Evolutionary conservation across 2,888 invertebrate species (phyloP), one percentile per base, ranked within the genome.

Genomic region (Coronaproctus castanopsis): DNA sequence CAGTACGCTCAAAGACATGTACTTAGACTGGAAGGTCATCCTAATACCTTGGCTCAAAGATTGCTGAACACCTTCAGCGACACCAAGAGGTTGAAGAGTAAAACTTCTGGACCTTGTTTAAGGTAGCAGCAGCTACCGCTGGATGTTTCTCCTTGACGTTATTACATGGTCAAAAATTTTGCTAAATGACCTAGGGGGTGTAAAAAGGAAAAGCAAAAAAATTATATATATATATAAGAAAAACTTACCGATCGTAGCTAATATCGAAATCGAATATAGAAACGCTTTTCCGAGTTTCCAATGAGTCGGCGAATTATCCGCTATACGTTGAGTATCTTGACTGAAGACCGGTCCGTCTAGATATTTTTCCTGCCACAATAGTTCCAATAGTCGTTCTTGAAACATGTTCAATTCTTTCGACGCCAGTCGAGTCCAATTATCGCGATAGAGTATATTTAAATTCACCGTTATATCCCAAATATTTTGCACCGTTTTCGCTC

Each of bases 281-380:
- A 95, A 93, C 58, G 93, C 89, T 68, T 85, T 81, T 59, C 88
- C 87, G 71, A 88, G 83, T 71, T 85, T 87, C 88, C 88, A 89
- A 50, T 55, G 56, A 48, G 62, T 55, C 70, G 67, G 69, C 68
- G 67, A 69, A 20, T 54, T 24, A 20, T 61, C 59, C 70, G 67
- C 69, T 67, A 67, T 70, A 68, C 64, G 67, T 66, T 63, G 53
- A 19, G 61, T 52, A 10, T 58, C 63, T 20, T 60, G 59, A 50
- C 58, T 74, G 72, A 78, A 74, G 70, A 76, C 61, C 68, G 67
- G 74, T 77, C 70, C 68, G 67, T 72, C 67, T 62, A 67, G 64
- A 65, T 72, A 66, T 77, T 86, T 80, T 74, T 87, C 86, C 67
- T 85, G 84, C 63, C 82, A 81, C 69, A 87, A 79, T 69, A 82